phyloP scores from a whole-genome alignment of 2,888 invertebrate genomes.

The Mechanitis mazaeus region DNA sequence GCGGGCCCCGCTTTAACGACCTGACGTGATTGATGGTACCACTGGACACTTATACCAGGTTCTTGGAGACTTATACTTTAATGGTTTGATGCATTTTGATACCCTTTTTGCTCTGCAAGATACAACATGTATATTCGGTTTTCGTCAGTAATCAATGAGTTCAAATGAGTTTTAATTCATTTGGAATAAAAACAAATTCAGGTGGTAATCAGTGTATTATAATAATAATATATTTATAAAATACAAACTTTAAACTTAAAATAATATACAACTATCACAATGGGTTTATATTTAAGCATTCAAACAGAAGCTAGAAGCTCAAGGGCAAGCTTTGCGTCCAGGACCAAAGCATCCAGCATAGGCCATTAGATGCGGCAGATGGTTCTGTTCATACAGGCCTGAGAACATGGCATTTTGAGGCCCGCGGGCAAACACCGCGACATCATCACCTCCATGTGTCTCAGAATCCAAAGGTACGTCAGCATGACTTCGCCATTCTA shows the following conservation, averaged over 20 bases:
- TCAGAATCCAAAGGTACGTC: conserved; percentile 77
- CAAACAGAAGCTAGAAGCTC: not conserved
- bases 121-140: too few species aligned
- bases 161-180: too few species aligned
- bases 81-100: not conserved
- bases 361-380: conserved; percentile 84
- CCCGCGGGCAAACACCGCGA: conserved; percentile 82
- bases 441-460: conserved; percentile 88
- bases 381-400: conserved; percentile 85
- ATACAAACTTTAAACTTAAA: too few species aligned
- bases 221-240: too few species aligned
- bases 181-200: too few species aligned
- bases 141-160: too few species aligned
- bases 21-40: conserved; percentile 29
- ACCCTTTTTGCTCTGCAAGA: not conserved
- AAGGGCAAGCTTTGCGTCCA: conserved; percentile 56
- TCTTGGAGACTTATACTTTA: conserved; percentile 1
- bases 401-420: conserved; percentile 85
- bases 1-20: conserved; percentile 23
- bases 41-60: conserved; percentile 12
- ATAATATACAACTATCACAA: too few species aligned
- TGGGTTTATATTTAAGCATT: too few species aligned
- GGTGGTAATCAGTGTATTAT: too few species aligned
- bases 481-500: conserved; percentile 49
- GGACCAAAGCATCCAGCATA: conserved; percentile 83